Conservation (phyloP, 2,113 vertebrate genomes). For the Ardeotis arabs region DNA sequence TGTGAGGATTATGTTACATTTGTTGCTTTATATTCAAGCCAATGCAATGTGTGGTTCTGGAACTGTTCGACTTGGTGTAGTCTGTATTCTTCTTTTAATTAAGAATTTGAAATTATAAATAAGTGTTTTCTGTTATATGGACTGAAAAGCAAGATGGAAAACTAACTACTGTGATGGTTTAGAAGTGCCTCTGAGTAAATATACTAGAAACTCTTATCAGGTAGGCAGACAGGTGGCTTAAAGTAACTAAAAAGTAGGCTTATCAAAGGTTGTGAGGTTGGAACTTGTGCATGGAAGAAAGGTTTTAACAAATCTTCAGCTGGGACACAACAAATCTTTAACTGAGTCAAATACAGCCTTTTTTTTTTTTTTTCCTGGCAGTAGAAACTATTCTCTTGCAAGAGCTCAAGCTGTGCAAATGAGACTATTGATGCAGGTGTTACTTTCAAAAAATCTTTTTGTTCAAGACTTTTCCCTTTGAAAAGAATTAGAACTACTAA, state of each 20-base stretch:
- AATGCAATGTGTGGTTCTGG: background rate
- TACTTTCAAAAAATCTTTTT: background rate
- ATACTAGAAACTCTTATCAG: background rate
- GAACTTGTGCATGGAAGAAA: background rate
- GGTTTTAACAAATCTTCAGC: background rate
- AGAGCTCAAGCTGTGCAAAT: background rate
- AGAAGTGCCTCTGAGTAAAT: background rate
- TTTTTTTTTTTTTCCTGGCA: background rate
- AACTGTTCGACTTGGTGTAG: background rate
- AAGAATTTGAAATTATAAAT: background rate
- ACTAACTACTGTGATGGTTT: background rate
- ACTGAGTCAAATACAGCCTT: background rate
- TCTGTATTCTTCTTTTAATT: background rate
- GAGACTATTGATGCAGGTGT: background rate
- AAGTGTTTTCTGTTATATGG: background rate
- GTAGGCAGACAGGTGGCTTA: background rate
- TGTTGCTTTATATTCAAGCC: background rate
- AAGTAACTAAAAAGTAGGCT: background rate
- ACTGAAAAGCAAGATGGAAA: background rate
- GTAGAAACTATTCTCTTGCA: background rate
- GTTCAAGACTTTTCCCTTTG: background rate
- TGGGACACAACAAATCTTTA: background rate
- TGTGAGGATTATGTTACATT: background rate
- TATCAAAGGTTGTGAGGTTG: background rate
- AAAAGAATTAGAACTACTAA: background rate